These are phyloP conservation scores for Odontomyia ornata DNA, from an alignment of 2,888 invertebrate genomes.

Conservation along the genomic window DNA sequence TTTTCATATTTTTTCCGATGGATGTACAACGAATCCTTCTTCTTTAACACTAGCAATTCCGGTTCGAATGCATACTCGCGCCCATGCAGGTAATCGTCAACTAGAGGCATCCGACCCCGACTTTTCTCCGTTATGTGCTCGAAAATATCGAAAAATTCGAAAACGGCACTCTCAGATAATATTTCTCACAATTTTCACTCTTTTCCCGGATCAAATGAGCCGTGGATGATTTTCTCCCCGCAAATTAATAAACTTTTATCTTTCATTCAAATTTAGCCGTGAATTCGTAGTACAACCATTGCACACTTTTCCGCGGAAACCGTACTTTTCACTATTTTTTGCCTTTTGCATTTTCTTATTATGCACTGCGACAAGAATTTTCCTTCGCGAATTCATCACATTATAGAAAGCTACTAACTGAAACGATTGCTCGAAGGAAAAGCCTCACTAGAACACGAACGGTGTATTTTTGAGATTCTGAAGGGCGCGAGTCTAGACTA, in stretches of 20 bases:
- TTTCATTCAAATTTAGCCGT: not conserved
- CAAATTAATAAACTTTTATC: not conserved
- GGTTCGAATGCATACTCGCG: slow-evolving; percentile 63
- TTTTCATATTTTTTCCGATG: slow-evolving; percentile 51
- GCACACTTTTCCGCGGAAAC: slow-evolving; percentile 51
- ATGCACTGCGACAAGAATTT: not conserved
- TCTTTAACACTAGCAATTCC: slow-evolving; percentile 59
- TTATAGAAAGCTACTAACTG: slow-evolving; percentile 10
- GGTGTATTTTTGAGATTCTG: not conserved
- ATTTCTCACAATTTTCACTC: slow-evolving; percentile 3
- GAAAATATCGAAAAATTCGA: no score
- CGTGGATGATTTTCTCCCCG: not conserved
- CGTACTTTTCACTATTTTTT: slow-evolving; percentile 52
- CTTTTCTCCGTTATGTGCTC: slow-evolving; percentile 8
- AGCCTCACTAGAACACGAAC: not conserved
- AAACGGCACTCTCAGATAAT: not conserved
- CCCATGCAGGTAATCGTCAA: slow-evolving; percentile 59
- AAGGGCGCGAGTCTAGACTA: not conserved
- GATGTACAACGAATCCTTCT: slow-evolving; percentile 57
- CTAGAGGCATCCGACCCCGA: slow-evolving; percentile 33
- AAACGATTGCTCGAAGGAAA: not conserved
- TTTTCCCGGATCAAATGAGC: not conserved
- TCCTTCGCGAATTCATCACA: slow-evolving; percentile 39
- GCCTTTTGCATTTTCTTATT: slow-evolving; percentile 49
- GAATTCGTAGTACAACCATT: not conserved